Evolutionary conservation across 2,797 vertebrate species (phyloP), one percentile per base, ranked within the genome.

Genomic region (Denticeps clupeoides): DNA sequence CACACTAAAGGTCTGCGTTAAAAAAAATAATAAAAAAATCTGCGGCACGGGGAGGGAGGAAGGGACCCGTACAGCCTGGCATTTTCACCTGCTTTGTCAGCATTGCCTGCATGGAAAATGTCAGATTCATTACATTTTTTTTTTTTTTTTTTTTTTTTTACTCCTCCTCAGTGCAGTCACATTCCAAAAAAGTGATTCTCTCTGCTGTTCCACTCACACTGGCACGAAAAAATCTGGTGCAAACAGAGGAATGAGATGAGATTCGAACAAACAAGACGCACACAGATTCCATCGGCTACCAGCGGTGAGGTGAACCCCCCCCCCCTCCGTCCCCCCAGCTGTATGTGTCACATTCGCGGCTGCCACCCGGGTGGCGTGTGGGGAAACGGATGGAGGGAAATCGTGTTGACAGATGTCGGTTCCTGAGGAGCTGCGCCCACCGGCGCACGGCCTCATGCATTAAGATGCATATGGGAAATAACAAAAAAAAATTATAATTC

Each of bases 81-180:
- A 69, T 67, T 65, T 69, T 51, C 51, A 62, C 26, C 40, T 69
- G 67, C 70, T 64, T 57, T 41, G 61, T 69, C 70, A 72, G 67
- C 67, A 64, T 25, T 51, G 50, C 31, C 40, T 53, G 55, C 47
- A 51, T 49, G 52, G 57, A 64, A 63, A 65, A 70, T 66, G 65
- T 67, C 65, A 64, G 50, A 63, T 66, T 66, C 63, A 69, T 70
- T 68, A 70, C 59, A 62, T 52, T n/a, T 23, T 22, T 3, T 22
- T 23, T 23, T 22, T 22, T 18, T 15, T 22, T 32, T 7, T 41
- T 33, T 23, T 23, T 22, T 3, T 22, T 23, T 23, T 22, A 22
- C 18, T 15, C 22, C 32, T 7, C 41, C 33, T 23, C 43, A 37
- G n/a, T 28, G 12, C 23, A 3, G 25, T 31, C 55, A 45, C 41